A percentile compares a stretch with the other conserved stretches of the same genome.
phyloP scores from a whole-genome alignment of 2,888 invertebrate species.

The Nebria salina region DNA sequence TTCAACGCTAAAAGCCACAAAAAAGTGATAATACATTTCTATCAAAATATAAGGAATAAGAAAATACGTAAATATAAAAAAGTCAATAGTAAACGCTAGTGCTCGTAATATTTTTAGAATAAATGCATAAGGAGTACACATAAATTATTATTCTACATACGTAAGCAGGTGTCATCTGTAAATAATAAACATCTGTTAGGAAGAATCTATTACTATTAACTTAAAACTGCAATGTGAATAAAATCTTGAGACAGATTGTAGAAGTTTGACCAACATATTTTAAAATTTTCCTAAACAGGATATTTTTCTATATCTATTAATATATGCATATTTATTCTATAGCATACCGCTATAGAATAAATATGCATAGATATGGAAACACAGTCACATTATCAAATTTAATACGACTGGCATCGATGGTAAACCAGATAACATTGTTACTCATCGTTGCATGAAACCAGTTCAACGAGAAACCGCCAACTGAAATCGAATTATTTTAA shows the following conservation, averaged over 20 bases:
- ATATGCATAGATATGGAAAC: slow-evolving; percentile 16
- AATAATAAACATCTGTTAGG: too few relatives aligned
- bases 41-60: neutral
- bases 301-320: neutral
- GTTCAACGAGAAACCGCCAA: slow-evolving; percentile 23
- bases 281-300: neutral
- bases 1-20: neutral
- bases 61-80: neutral
- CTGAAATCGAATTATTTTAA: slow-evolving; percentile 40
- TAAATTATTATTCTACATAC: neutral
- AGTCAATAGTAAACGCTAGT: neutral
- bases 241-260: too few relatives aligned
- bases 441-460: slow-evolving; percentile 33
- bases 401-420: slow-evolving; percentile 29
- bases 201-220: too few relatives aligned
- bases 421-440: slow-evolving; percentile 36
- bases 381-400: slow-evolving; percentile 12
- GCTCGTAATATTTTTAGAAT: neutral
- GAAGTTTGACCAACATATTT: too few relatives aligned
- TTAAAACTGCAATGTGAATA: too few relatives aligned
- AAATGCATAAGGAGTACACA: neutral
- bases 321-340: neutral
- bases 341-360: neutral
- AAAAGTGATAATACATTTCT: neutral
- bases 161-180: too few relatives aligned